These are phyloP conservation scores for Brachyptera risi DNA, from an alignment of 2,888 invertebrate species.

Conservation along the genomic window DNA sequence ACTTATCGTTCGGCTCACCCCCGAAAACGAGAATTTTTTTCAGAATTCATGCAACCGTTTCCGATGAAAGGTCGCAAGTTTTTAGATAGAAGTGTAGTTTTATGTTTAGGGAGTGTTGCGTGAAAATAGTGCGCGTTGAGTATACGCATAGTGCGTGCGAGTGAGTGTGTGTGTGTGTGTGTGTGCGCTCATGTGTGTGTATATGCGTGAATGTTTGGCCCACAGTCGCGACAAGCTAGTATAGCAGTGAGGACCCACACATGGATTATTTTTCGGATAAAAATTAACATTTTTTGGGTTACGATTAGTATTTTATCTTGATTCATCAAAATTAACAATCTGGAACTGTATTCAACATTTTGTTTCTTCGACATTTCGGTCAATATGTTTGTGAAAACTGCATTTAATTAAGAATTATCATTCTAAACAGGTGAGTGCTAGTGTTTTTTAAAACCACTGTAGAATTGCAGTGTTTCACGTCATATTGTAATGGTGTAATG, in stretches of 20 bases:
- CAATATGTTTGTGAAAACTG: too few species aligned
- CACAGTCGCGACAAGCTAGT: constrained; percentile 20
- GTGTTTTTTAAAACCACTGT: too few species aligned
- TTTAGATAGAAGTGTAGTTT: constrained; percentile 22
- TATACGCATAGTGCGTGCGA: constrained; percentile 19
- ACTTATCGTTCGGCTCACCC: constrained; percentile 1
- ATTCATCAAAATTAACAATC: neutral
- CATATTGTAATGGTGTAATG: too few species aligned
- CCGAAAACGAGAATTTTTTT: constrained; percentile 17
- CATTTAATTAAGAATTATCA: too few species aligned
- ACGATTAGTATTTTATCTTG: constrained; percentile 1
- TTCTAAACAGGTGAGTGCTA: too few species aligned
- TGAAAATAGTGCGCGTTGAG: constrained; percentile 42
- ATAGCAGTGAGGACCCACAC: neutral
- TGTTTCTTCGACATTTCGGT: too few species aligned
- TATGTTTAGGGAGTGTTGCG: constrained; percentile 36
- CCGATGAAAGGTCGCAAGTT: constrained; percentile 29
- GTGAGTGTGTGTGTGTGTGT: constrained; percentile 26
- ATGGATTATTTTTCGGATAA: constrained; percentile 10
- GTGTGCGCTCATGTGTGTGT: constrained; percentile 26
- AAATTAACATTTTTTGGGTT: constrained; percentile 9
- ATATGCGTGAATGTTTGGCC: constrained; percentile 24
- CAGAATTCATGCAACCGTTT: constrained; percentile 23
- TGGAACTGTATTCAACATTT: constrained; percentile 30
- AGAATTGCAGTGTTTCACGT: too few species aligned